Conservation (phyloP, 2,113 vertebrate species). For the Pogonocichla stellata region DNA sequence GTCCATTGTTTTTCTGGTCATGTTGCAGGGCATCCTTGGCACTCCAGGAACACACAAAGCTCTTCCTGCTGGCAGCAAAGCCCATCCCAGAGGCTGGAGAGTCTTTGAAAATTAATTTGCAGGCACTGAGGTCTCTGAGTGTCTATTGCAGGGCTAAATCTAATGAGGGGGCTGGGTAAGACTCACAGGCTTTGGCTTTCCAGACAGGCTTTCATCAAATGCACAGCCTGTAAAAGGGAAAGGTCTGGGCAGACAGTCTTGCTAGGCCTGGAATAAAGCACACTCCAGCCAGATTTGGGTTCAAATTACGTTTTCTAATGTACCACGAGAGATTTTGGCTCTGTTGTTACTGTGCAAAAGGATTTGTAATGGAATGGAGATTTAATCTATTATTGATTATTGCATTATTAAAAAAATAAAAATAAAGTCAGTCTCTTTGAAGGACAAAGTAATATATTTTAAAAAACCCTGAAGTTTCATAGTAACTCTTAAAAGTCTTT, state of each 20-base stretch:
- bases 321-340: neutral
- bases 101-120: neutral
- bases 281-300: neutral
- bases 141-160: neutral
- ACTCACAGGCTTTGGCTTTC: neutral
- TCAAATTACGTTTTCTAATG: neutral
- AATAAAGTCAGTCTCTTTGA: slow-evolving; percentile 19
- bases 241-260: neutral
- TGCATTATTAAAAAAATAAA: slow-evolving; percentile 23
- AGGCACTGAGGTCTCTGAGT: neutral
- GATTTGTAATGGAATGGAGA: slow-evolving; percentile 35
- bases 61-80: neutral
- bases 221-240: neutral
- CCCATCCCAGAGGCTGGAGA: neutral
- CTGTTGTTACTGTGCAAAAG: neutral
- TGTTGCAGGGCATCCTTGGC: neutral
- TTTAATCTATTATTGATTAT: slow-evolving; percentile 45
- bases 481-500: neutral
- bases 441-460: neutral
- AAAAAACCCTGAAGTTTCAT: neutral
- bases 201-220: neutral
- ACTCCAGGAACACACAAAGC: neutral
- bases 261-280: neutral
- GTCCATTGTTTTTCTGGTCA: neutral
- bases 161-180: neutral